Conservation (phyloP, 2,113 vertebrate species). For the Spilogale gracilis region DNA sequence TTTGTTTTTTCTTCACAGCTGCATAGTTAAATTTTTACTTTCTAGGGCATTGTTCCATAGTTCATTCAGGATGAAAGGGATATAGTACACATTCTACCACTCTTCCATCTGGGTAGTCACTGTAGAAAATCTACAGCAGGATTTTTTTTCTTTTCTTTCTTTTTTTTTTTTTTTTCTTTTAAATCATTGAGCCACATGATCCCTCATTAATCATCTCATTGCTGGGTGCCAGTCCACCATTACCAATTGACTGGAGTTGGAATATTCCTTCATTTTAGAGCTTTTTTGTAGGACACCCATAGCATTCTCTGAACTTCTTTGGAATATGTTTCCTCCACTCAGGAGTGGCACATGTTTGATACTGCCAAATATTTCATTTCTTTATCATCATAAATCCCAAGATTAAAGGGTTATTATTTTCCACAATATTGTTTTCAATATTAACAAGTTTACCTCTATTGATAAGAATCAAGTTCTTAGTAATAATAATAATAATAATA, state of each 20-base stretch:
- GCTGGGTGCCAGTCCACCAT: neutral
- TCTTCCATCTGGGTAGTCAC: neutral
- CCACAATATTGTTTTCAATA: neutral
- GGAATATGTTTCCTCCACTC: neutral
- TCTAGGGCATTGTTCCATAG: neutral
- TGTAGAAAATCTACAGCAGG: neutral
- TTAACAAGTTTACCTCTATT: neutral
- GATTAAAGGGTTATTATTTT: constrained; percentile 9
- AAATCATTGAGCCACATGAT: neutral
- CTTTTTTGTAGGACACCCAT: neutral
- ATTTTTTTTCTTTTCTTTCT: neutral
- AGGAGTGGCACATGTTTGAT: neutral
- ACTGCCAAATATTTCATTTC: neutral
- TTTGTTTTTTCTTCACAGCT: neutral
- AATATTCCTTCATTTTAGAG: neutral
- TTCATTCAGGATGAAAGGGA: neutral
- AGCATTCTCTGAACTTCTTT: neutral
- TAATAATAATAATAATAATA: neutral
- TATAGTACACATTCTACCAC: neutral
- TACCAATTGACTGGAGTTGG: neutral
- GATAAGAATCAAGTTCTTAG: neutral
- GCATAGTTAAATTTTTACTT: neutral
- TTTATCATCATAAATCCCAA: neutral
- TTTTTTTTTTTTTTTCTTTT: neutral
- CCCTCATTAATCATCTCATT: neutral